Percentiles rank a stretch among this genome's conserved stretches.
Evolutionary conservation across 2,888 invertebrate species (phyloP).

Genomic region (Ptychoptera contaminata): DNA sequence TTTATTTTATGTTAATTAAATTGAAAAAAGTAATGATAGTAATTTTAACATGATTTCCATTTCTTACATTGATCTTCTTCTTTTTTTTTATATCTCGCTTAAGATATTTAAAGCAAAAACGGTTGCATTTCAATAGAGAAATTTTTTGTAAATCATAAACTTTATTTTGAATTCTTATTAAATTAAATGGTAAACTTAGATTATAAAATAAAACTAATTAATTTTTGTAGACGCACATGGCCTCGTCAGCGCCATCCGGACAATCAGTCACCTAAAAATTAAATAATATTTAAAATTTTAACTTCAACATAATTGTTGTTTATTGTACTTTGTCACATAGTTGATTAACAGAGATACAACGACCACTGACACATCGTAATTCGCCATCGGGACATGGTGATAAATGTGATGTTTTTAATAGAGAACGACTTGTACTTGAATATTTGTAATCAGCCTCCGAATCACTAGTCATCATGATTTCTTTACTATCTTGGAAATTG

Average conservation of each 20-base stretch:
- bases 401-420: constrained; percentile 19
- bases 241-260: constrained; percentile 46
- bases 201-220: background rate
- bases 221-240: constrained; percentile 37
- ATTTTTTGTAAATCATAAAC: no score
- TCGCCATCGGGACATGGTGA: constrained; percentile 39
- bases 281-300: background rate
- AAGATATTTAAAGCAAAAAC: no score
- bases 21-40: no score
- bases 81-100: no score
- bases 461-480: constrained; percentile 44
- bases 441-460: constrained; percentile 30
- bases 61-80: no score
- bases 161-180: no score
- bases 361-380: constrained; percentile 44
- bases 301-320: constrained; percentile 3
- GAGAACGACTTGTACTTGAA: constrained; percentile 14
- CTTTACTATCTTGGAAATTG: constrained; percentile 40
- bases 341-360: constrained; percentile 44
- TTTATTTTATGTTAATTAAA: no score
- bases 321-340: constrained; percentile 37
- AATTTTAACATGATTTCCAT: no score
- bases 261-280: constrained; percentile 34
- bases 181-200: no score
- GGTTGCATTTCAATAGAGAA: no score